phyloP scores from a whole-genome alignment of 2,797 vertebrate species.

The Telmatherina bonti region DNA sequence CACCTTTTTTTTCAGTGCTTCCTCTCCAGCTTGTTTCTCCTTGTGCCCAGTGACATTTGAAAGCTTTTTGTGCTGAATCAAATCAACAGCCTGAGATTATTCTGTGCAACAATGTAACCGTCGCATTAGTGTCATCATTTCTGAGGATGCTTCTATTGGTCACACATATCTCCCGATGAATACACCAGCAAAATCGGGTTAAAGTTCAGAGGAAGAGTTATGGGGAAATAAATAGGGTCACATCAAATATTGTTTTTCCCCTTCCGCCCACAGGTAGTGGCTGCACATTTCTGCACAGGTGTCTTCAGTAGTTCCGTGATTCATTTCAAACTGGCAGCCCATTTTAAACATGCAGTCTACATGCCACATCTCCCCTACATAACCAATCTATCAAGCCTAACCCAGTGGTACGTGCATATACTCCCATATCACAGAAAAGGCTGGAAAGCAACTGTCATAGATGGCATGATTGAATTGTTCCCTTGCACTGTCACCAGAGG shows the following conservation, averaged over 20 bases:
- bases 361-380: slow-evolving; percentile 72
- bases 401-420: slow-evolving; percentile 70
- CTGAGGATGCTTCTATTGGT: slow-evolving; percentile 54
- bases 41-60: slow-evolving; percentile 56
- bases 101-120: slow-evolving; percentile 66
- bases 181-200: slow-evolving; percentile 37
- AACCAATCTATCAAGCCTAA: slow-evolving; percentile 83
- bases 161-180: slow-evolving; percentile 27
- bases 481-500: slow-evolving; percentile 87
- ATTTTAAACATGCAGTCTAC: slow-evolving; percentile 79
- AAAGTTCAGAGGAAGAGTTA: slow-evolving; percentile 50
- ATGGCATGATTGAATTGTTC: slow-evolving; percentile 89
- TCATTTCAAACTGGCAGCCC: slow-evolving; percentile 75
- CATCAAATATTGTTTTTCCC: slow-evolving; percentile 57
- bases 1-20: slow-evolving; percentile 21
- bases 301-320: slow-evolving; percentile 60
- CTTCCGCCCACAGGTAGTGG: slow-evolving; percentile 45
- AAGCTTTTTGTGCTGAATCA: slow-evolving; percentile 65
- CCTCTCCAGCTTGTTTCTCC: slow-evolving; percentile 37
- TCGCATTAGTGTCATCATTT: slow-evolving; percentile 56
- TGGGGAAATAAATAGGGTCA: slow-evolving; percentile 68
- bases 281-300: slow-evolving; percentile 66
- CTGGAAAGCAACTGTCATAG: slow-evolving; percentile 83
- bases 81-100: slow-evolving; percentile 69
- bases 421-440: slow-evolving; percentile 79